Evolutionary conservation across 2,888 invertebrate genomes (phyloP).

Genomic region (Pterostichus niger): DNA sequence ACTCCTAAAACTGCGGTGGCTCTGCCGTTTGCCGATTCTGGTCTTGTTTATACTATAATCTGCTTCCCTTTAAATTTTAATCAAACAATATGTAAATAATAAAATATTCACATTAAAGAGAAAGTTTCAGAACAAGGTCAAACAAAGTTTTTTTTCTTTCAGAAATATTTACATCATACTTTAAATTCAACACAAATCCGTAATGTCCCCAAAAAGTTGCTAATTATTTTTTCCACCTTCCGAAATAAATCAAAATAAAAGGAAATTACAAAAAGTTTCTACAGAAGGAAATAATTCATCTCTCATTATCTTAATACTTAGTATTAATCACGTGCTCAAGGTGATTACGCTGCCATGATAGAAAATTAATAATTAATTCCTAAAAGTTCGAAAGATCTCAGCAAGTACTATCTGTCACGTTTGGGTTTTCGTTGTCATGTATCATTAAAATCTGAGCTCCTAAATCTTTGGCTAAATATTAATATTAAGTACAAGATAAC

Average conservation of each 20-base stretch:
- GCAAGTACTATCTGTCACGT: slow-evolving; percentile 31
- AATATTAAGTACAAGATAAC: slow-evolving; percentile 10
- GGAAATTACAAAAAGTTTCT: slow-evolving; percentile 50
- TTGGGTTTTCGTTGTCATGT: slow-evolving; percentile 1
- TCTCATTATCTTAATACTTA: slow-evolving; percentile 31
- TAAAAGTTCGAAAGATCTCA: slow-evolving; percentile 44
- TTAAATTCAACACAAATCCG: slow-evolving; percentile 38
- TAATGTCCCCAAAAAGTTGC: slow-evolving; percentile 27
- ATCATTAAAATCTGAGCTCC: slow-evolving; percentile 22
- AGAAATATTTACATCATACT: slow-evolving; percentile 39
- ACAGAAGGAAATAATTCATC: slow-evolving; percentile 22
- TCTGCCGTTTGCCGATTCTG: no score
- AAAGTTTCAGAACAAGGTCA: slow-evolving; percentile 20
- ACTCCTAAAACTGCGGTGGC: no score
- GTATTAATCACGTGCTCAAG: slow-evolving; percentile 35
- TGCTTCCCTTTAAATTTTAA: no score
- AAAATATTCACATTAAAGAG: neutral
- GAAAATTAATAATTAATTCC: slow-evolving; percentile 51
- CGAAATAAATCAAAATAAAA: slow-evolving; percentile 39
- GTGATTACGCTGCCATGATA: slow-evolving; percentile 25
- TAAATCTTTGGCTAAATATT: neutral
- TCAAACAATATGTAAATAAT: slow-evolving; percentile 1
- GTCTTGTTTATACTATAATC: no score
- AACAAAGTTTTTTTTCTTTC: slow-evolving; percentile 24
- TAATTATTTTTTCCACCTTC: slow-evolving; percentile 38